Base-by-base conservation (phyloP, 2,888 invertebrate species). In the Chrysolina oricalcia region DNA sequence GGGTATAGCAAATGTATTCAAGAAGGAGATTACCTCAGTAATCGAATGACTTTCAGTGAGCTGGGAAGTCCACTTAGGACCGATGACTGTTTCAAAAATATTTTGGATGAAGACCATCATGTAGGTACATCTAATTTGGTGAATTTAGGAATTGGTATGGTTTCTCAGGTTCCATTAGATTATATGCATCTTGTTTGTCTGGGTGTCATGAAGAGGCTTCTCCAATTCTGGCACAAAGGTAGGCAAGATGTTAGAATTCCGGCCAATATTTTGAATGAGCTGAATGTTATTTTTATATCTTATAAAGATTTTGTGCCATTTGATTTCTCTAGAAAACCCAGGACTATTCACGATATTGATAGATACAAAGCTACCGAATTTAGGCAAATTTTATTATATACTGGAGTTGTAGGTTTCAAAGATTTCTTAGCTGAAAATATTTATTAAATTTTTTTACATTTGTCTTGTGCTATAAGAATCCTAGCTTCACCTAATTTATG, bases 1-100 rank as follows among this genome's bases (percentile, higher is more conserved):
- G 77, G 81, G 9, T 83, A 83, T 67, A 56, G 65, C 5, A 82
- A 81, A 80, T 84, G 82, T 72, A 75, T 78, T 15, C 78, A n/a
- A n/a, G n/a, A 81, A 75, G 80, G 80, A 53, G 73, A 77, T 53
- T 82, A 46, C 19, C 56, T 77, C 43, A 19, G 67, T 17, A 53
- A 74, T 53, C 43, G 72, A 43, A 66, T 78, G 40, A 69, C 64
- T 43, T 78, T 73, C 65, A 59, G 69, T 35, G 73, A 81, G 23
- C 48, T 73, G 19, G 62, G 76, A 75, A 71, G 74, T 43, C 53
- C 72, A 21, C 75, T 81, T 27, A 70, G 83, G 50, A 82, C 82
- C 17, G 82, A 83, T 74, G 48, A 73, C n/a, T 74, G 72, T 66
- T 84, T 83, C 73, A 48, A 23, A 35, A 74, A 77, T 41, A 76